These are phyloP conservation scores for Dasypolia templi DNA, from an alignment of 2,888 invertebrate species.

Conservation along the genomic window DNA sequence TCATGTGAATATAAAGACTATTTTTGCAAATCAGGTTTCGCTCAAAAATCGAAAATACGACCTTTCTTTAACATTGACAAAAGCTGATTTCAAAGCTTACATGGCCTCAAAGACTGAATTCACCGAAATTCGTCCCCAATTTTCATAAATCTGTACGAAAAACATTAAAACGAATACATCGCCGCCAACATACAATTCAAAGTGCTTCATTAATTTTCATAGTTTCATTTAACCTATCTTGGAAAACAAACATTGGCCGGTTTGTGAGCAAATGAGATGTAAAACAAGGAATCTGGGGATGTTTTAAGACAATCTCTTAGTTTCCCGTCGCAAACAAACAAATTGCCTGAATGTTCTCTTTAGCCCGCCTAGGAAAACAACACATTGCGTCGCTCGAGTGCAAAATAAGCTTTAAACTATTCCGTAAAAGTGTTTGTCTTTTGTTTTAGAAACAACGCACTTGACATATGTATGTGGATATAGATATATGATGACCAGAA, in stretches of 20 bases:
- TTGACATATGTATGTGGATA: constrained; percentile 14
- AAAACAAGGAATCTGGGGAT: constrained; percentile 79
- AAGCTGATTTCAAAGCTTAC: background rate
- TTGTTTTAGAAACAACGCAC: constrained; percentile 42
- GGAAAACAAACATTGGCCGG: constrained; percentile 63
- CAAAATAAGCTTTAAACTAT: constrained; percentile 66
- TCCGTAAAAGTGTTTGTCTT: constrained; percentile 54
- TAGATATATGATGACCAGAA: background rate
- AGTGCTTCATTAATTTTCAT: constrained; percentile 63
- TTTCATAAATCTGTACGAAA: constrained; percentile 2
- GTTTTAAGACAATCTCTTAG: constrained; percentile 78
- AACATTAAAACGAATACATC: constrained; percentile 27
- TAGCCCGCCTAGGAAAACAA: constrained; percentile 65
- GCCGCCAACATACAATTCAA: constrained; percentile 55
- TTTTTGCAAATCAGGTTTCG: background rate
- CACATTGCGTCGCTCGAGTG: constrained; percentile 62
- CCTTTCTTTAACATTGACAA: background rate
- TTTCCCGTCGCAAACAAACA: constrained; percentile 78
- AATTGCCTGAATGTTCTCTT: constrained; percentile 76
- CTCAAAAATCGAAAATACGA: background rate
- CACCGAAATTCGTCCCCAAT: background rate
- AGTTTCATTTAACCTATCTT: constrained; percentile 62
- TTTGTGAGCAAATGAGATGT: constrained; percentile 80
- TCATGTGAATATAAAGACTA: background rate
- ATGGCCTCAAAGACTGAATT: background rate